Percentiles rank a stretch among this genome's conserved stretches.
Evolutionary conservation across 2,888 invertebrate species (phyloP).

Genomic region (Linnaemya tessellans): DNA sequence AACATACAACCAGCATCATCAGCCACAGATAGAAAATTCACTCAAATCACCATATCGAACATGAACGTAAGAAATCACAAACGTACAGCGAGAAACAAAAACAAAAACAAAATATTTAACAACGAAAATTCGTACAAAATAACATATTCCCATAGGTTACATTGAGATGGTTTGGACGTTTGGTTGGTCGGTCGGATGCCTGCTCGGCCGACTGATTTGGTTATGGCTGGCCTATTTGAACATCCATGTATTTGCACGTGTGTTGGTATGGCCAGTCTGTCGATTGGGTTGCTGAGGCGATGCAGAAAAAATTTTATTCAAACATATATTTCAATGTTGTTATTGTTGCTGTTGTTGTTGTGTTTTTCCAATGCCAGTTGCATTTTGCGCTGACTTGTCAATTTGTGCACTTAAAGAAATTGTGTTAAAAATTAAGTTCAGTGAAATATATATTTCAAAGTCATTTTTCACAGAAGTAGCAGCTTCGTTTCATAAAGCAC

Average conservation of each 20-base stretch:
- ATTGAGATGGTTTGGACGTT: slow-evolving; percentile 71
- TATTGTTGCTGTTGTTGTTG: slow-evolving; percentile 39
- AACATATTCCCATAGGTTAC: slow-evolving; percentile 70
- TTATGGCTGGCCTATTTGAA: slow-evolving; percentile 57
- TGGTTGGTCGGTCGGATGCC: slow-evolving; percentile 64
- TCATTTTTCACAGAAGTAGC: too few species aligned
- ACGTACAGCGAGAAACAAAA: slow-evolving; percentile 18
- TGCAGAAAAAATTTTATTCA: neutral
- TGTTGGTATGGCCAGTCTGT: slow-evolving; percentile 36
- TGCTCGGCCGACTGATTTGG: slow-evolving; percentile 59
- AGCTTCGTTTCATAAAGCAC: too few species aligned
- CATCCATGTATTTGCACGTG: slow-evolving; percentile 48
- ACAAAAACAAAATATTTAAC: slow-evolving; percentile 11
- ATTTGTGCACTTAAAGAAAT: slow-evolving; percentile 41
- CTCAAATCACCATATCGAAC: slow-evolving; percentile 73
- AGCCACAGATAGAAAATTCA: slow-evolving; percentile 60
- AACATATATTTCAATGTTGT: neutral
- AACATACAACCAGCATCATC: slow-evolving; percentile 73
- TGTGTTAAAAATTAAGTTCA: neutral
- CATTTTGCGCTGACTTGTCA: slow-evolving; percentile 43
- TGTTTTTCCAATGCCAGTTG: slow-evolving; percentile 35
- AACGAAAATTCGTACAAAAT: slow-evolving; percentile 42
- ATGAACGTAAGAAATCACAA: slow-evolving; percentile 67
- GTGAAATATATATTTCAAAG: neutral
- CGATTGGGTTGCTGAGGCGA: slow-evolving; percentile 51